Conservation (phyloP, 1,140 invertebrate genomes). For the Limonius californicus region DNA sequence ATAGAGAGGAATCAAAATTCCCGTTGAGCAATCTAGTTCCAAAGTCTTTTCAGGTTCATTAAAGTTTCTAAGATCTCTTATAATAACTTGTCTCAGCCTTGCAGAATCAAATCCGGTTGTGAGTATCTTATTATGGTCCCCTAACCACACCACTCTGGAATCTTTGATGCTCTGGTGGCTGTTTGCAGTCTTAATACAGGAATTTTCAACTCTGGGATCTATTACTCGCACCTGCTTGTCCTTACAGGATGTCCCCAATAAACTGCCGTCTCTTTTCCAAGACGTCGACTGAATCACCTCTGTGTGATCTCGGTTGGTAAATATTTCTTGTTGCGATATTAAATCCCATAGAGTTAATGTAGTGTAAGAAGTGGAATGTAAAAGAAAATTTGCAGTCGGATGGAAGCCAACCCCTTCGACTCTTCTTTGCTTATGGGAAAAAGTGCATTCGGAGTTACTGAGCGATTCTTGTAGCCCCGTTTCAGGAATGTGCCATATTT, state of each 20-base stretch:
- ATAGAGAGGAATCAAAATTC: conserved; percentile 83
- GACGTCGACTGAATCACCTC: conserved; percentile 81
- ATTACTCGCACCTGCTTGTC: conserved; percentile 79
- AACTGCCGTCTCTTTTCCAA: conserved; percentile 78
- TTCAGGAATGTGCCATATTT: conserved; percentile 82
- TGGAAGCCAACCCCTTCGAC: conserved; percentile 85
- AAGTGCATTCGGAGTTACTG: conserved; percentile 72
- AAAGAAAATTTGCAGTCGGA: conserved; percentile 77
- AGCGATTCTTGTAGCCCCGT: conserved; percentile 74
- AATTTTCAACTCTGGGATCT: conserved; percentile 66
- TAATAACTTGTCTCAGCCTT: conserved; percentile 77
- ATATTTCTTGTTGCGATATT: conserved; percentile 73
- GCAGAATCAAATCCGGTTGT: conserved; percentile 77
- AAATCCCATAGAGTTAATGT: conserved; percentile 86
- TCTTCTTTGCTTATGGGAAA: conserved; percentile 75
- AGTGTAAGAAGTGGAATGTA: conserved; percentile 77
- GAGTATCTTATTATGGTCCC: conserved; percentile 73
- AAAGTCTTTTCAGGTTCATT: conserved; percentile 71
- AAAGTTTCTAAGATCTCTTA: conserved; percentile 82
- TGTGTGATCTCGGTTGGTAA: conserved; percentile 71
- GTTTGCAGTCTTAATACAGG: conserved; percentile 61
- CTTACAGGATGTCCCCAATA: conserved; percentile 73
- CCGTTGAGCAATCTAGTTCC: conserved; percentile 84
- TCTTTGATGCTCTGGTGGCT: conserved; percentile 89
- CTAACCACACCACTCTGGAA: conserved; percentile 84